Base-by-base conservation (phyloP, 2,113 vertebrate species). In the Albula glossodonta region DNA sequence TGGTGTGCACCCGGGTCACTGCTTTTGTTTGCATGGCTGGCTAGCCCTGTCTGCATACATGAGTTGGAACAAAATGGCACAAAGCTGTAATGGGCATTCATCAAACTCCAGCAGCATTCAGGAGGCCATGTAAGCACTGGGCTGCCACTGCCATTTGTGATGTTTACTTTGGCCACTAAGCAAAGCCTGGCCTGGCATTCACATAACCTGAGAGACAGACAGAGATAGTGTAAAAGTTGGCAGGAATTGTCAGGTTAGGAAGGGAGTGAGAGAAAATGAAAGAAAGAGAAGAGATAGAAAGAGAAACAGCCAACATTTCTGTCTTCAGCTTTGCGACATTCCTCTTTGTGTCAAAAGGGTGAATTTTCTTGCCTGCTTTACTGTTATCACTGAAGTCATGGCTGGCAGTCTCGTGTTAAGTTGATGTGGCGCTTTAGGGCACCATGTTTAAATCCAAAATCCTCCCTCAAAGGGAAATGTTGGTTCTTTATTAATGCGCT, bases 91-190 rank as follows among this genome's bases (percentile, higher is more conserved):
- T 93, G 92, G 93, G 90, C 85, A 86, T 90, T 92, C 91, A 90
- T 90, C 92, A 91, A 88, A 91, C 90, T 90, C 86, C 87, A 83
- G 90, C 93, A 89, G 48, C 91, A 91, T 92, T 92, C 89, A 92
- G 88, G 88, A 60, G 84, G 90, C 89, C 90, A 92, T 92, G 93
- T 90, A 92, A 91, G 89, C 82, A 66, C 80, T 88, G 89, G 91
- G 88, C 91, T 80, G 91, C 91, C 90, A 88, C 92, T 93, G 91
- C 93, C 93, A 94, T 93, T 93, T 95, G 90, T 91, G 89, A 94
- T 94, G 91, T 93, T 92, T 91, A 92, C 91, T 91, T 93, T 91
- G 93, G 88, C 90, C 92, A 93, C 89, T 94, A 91, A 93, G 90
- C 93, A 92, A 81, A 82, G 86, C 31, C 31, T 41, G 31, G 31